Conservation (phyloP, 2,113 vertebrate genomes). For the Centropus bengalensis region DNA sequence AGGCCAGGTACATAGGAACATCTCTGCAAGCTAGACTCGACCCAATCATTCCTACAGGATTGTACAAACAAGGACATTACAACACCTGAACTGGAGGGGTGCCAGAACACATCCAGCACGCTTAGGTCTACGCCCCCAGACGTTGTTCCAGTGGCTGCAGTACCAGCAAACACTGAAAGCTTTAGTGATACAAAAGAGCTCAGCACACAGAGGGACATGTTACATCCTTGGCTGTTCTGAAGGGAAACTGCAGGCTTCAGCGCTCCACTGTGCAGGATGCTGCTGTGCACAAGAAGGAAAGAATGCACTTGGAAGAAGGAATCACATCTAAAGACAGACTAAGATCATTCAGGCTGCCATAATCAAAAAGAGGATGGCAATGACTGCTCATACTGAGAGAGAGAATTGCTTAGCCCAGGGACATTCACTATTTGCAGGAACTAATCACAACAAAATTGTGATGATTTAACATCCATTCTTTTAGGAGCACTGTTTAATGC, state of each 20-base stretch:
- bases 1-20: not conserved
- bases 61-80: too few species aligned
- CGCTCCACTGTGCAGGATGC: not conserved
- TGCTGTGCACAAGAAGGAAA: not conserved
- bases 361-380: not conserved
- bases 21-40: not conserved
- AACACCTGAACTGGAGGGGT: not conserved
- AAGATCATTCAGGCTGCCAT: not conserved
- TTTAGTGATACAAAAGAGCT: not conserved
- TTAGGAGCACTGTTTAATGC: constrained; percentile 15
- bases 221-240: constrained; percentile 6
- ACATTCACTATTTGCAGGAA: constrained; percentile 5
- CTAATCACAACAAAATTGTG: constrained; percentile 42
- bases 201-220: not conserved
- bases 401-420: constrained; percentile 32
- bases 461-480: constrained; percentile 38
- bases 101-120: not conserved
- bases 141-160: not conserved
- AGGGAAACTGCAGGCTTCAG: constrained; percentile 19
- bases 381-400: not conserved
- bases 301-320: not conserved
- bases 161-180: not conserved
- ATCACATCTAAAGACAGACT: not conserved
- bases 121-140: not conserved
- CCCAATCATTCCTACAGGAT: not conserved